Evolutionary conservation across 2,113 vertebrate species (phyloP).

Genomic region (Aphyosemion australe): DNA sequence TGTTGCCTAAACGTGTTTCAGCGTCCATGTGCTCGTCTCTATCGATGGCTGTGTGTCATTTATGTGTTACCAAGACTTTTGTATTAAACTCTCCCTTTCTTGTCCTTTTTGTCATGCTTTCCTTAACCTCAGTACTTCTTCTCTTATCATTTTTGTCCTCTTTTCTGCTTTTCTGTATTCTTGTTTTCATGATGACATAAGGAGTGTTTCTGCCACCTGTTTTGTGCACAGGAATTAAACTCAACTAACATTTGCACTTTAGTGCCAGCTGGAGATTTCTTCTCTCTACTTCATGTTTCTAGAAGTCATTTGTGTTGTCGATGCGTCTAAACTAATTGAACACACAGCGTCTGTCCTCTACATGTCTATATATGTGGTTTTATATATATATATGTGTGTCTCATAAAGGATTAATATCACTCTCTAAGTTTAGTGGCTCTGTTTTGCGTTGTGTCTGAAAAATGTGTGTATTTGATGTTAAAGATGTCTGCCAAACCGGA

Average conservation of each 20-base stretch:
- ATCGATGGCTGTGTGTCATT: conserved; percentile 63
- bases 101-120: conserved; percentile 35
- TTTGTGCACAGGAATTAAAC: conserved; percentile 53
- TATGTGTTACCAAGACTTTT: conserved; percentile 49
- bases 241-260: conserved; percentile 60
- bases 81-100: conserved; percentile 30
- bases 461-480: conserved; percentile 53
- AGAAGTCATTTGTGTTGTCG: conserved; percentile 41
- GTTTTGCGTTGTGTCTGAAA: conserved; percentile 46
- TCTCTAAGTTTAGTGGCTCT: conserved; percentile 40
- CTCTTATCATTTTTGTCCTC: conserved; percentile 27
- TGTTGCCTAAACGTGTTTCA: conserved; percentile 60
- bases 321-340: conserved; percentile 46
- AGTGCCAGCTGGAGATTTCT: conserved; percentile 58
- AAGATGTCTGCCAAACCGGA: conserved; percentile 61
- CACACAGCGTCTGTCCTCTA: conserved; percentile 45
- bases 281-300: conserved; percentile 44
- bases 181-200: conserved; percentile 64
- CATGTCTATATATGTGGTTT: conserved; percentile 64
- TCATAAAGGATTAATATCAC: conserved; percentile 12
- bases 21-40: conserved; percentile 73
- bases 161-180: conserved; percentile 10
- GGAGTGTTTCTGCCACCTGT: conserved; percentile 55
- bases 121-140: conserved; percentile 42
- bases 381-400: conserved; percentile 50